A percentile compares a stretch with the other conserved stretches of the same genome.
phyloP scores from a whole-genome alignment of 2,113 vertebrate genomes.

The Tragelaphus buxtoni region DNA sequence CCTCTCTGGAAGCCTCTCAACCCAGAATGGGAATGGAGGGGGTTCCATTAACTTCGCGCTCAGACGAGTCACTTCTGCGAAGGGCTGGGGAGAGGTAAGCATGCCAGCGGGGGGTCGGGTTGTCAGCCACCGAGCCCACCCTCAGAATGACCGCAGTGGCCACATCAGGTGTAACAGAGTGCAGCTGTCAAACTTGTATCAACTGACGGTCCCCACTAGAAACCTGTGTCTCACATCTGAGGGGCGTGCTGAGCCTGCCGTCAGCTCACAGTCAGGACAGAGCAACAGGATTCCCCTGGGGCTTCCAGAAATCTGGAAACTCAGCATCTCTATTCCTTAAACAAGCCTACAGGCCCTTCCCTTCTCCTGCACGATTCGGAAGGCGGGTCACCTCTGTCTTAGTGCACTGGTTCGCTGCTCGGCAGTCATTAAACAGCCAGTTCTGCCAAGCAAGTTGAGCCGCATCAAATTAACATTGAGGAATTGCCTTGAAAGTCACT shows the following conservation, averaged over 20 bases:
- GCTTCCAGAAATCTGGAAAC: background rate
- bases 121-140: accelerated
- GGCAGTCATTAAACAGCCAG: background rate
- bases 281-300: background rate
- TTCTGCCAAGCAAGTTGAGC: background rate
- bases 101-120: accelerated
- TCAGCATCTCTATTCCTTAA: background rate
- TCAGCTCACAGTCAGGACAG: background rate
- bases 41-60: constrained; percentile 94
- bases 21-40: constrained; percentile 96
- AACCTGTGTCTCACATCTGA: accelerated
- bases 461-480: constrained; percentile 7
- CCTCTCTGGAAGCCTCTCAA: constrained; percentile 96
- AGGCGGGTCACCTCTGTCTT: accelerated
- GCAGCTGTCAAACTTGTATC: background rate
- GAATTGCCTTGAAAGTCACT: constrained; percentile 48
- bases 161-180: no score
- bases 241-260: accelerated
- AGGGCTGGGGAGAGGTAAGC: constrained; percentile 97
- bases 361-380: background rate
- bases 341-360: background rate
- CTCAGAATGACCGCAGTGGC: background rate
- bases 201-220: background rate
- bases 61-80: constrained; percentile 92
- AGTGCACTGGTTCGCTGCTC: accelerated